Percentiles rank a stretch among this genome's conserved stretches.
These are phyloP conservation scores for Polymixis lichenea DNA, from an alignment of 2,888 invertebrate genomes.

Conservation along the genomic window DNA sequence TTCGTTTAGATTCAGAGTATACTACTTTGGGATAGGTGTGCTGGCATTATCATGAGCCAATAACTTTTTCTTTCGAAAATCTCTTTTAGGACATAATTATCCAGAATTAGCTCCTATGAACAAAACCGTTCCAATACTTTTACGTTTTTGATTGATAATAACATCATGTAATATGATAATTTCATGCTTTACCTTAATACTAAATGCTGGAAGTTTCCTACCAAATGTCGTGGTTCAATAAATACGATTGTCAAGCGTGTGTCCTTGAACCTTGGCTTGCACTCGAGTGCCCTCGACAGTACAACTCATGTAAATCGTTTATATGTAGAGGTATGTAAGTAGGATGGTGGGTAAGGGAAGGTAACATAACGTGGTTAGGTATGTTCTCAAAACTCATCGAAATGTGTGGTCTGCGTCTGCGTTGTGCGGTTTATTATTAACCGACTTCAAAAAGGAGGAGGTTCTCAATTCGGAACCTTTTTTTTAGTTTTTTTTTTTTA, in stretches of 20 bases:
- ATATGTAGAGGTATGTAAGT: slow-evolving; percentile 1
- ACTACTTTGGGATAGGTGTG: not conserved
- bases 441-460: too few species aligned
- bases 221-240: slow-evolving; percentile 17
- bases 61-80: not conserved
- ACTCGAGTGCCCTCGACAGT: slow-evolving; percentile 29
- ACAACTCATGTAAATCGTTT: slow-evolving; percentile 36
- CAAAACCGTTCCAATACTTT: too few species aligned
- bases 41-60: not conserved
- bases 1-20: too few species aligned
- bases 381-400: not conserved
- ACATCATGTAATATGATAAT: not conserved
- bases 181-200: not conserved
- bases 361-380: not conserved
- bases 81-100: too few species aligned
- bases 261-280: slow-evolving; percentile 28
- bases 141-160: not conserved
- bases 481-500: too few species aligned
- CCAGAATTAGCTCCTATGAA: too few species aligned
- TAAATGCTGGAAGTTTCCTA: slow-evolving; percentile 24
- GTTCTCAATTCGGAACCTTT: too few species aligned
- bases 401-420: not conserved
- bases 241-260: slow-evolving; percentile 44
- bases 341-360: too few species aligned
- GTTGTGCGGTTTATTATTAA: not conserved